Evolutionary conservation across 1,140 invertebrate species (phyloP), one percentile per base, ranked within the genome.

Genomic region (Apis florea): DNA sequence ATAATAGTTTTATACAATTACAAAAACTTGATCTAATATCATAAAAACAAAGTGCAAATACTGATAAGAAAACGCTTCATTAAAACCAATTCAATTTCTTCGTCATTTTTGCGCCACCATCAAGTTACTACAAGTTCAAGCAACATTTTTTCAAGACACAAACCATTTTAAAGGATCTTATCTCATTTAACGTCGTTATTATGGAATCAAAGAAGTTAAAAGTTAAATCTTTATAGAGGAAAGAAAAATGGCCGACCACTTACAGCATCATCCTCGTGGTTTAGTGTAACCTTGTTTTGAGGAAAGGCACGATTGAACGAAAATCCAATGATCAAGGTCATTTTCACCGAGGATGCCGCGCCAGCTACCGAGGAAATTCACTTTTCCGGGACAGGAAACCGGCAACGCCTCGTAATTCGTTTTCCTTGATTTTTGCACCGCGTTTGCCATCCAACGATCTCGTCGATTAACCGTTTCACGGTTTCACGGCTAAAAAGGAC

Each of bases 321-420:
- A 75, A 67, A 81, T 75, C 47, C 61, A 75, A 81, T 67, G 71
- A 81, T 68, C 69, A 79, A 79, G 72, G 79, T 81, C 71, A 81
- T 81, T 81, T 81, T 68, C 79, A 56, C 24, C 21, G 26, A 21
- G 24, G 21, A 26, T 8, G 61, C 11, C 1, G 24, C 0, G 5
- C 31, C 19, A 17, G n/a, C 68, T 31, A 63, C 9, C 10, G 47
- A 53, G 63, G 71, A 81, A 81, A 81, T 81, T 75, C 79, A 79
- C 59, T 79, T 79, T 73, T 64, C n/a, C 69, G 70, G 47, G 47
- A 31, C 40, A 75, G 53, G 79, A 75, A 74, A 24, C 24, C 31
- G 47, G 21, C 17, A 21, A 12, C 19, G 19, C 17, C 53, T 21
- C 40, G 15, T 81, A 68, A 81, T 74, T 68, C 64, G 71, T 26